Base-by-base conservation (phyloP, 1,140 invertebrate species). In the Penaeus indicus region DNA sequence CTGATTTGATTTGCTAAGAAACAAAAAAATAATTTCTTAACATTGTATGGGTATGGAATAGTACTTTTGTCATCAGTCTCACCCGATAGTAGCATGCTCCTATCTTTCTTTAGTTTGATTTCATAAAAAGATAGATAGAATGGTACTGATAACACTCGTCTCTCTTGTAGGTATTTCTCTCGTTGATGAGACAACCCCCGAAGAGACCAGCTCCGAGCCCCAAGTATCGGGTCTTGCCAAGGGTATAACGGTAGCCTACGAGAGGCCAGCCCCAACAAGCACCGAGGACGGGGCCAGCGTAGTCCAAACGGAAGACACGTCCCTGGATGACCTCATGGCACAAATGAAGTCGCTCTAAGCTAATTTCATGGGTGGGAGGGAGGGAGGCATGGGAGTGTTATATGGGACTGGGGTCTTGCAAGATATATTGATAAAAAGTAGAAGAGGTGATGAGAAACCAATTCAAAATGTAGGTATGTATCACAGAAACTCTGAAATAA, bases 241-340 rank as follows among this genome's bases (percentile, higher is more conserved):
- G 84, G 96, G 96, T 42, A 92, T 97, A 10, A 93, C 93, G 86
- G 92, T 95, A 61, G 96, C 96, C 16, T 97, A 97, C 92, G 94
- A 94, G 32, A 92, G 95, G 90, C 95, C 95, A 79, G 93, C 91
- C 10, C 89, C 92, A 75, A 91, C 90, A 63, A 91, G 86, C n/a
- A 90, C 89, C 42, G 86, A 69, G 60, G 88, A 91, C 5, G 91
- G 93, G 91, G 77, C 96, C 94, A 77, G 63, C 0, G 83, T 61
- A 22, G 47, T 72, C 16, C 60, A 72, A 22, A 91, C 90, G 16
- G 92, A 92, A 91, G 95, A 95, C 64, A 91, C 94, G 69, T 96
- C 94, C 91, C 93, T 98, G 86, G 97, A 98, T 87, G 97, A 98
- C 84, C 94, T 98, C 83, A 98, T 98, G 96, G 95, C 95, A 64